Conservation (phyloP, 2,888 invertebrate species). For the Geophilus truncorum region DNA sequence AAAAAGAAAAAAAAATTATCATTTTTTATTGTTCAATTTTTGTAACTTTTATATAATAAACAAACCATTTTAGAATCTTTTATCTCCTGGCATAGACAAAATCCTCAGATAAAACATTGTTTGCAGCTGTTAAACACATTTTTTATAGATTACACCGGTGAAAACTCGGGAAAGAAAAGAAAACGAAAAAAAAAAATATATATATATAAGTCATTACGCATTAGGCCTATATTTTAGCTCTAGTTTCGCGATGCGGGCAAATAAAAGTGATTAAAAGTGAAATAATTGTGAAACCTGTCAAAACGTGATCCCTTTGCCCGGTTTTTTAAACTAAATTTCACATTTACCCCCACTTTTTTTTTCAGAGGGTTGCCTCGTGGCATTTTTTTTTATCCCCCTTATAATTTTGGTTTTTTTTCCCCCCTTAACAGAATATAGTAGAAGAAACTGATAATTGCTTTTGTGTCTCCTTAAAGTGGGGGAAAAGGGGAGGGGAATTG, state of each 20-base stretch:
- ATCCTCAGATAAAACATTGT: not conserved
- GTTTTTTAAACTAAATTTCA: not conserved
- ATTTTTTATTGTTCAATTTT: not conserved
- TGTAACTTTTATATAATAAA: no score
- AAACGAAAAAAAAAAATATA: no score
- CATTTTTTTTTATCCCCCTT: not conserved
- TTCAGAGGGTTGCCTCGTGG: not conserved
- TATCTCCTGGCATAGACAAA: no score
- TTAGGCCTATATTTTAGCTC: not conserved
- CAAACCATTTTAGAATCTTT: no score
- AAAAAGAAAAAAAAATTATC: not conserved
- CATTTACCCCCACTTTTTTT: not conserved
- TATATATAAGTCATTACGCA: no score
- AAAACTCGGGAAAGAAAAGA: not conserved
- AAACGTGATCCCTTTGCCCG: not conserved
- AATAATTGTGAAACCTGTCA: not conserved
- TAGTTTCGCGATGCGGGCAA: no score
- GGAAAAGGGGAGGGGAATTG: slow-evolving; percentile 21
- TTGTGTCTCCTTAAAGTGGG: slow-evolving; percentile 25
- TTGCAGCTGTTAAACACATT: not conserved
- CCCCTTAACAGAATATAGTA: slow-evolving; percentile 8
- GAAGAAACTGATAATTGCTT: slow-evolving; percentile 25
- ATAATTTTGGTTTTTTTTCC: slow-evolving; percentile 5
- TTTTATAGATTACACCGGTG: not conserved
- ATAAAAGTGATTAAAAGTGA: not conserved